These are phyloP conservation scores for Palythoa caribaeorum DNA, from an alignment of 92 coral and sea anemone species.

Conservation along the genomic window DNA sequence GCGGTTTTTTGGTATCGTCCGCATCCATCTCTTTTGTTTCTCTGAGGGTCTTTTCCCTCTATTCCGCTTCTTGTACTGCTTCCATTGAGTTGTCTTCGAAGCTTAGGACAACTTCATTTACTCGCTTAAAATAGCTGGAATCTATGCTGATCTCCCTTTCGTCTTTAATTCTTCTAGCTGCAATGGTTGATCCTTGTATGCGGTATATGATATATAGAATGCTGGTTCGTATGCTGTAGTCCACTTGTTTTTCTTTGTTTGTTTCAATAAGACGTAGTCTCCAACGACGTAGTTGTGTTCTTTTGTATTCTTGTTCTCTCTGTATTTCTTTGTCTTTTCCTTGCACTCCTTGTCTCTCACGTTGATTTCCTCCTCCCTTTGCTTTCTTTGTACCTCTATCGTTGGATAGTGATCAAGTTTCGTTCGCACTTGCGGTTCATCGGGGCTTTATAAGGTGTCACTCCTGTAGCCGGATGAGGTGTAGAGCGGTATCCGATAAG, in stretches of 20 bases:
- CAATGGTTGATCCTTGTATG: slow-evolving; percentile 60
- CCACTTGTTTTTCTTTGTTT: slow-evolving; percentile 65
- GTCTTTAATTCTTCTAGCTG: slow-evolving; percentile 65
- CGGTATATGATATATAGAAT: slow-evolving; percentile 59
- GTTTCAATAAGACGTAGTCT: slow-evolving; percentile 69
- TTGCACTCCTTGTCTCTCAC: slow-evolving; percentile 39
- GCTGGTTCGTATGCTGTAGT: slow-evolving; percentile 71
- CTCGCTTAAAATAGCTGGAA: slow-evolving; percentile 53
- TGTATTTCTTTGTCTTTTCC: background rate
- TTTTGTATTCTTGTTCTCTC: background rate
- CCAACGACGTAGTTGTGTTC: slow-evolving; percentile 53
- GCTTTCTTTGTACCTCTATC: slow-evolving; percentile 6
- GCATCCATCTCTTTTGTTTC: slow-evolving; percentile 3
- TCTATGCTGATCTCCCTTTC: slow-evolving; percentile 51
- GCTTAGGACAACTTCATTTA: slow-evolving; percentile 34
- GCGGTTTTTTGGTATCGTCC: background rate
- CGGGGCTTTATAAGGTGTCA: slow-evolving; percentile 3
- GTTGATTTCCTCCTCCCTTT: slow-evolving; percentile 38
- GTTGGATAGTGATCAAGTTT: slow-evolving; percentile 50
- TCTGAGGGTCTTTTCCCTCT: slow-evolving; percentile 41
- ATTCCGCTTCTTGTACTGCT: slow-evolving; percentile 7
- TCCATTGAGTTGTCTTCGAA: slow-evolving; percentile 18
- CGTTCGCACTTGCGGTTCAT: slow-evolving; percentile 52
- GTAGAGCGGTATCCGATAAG: no score
- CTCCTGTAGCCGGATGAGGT: no score